Percentiles rank a stretch among this genome's conserved stretches.
Conservation (phyloP, 1,140 invertebrate genomes). For the Caenorhabditis brenneri region DNA sequence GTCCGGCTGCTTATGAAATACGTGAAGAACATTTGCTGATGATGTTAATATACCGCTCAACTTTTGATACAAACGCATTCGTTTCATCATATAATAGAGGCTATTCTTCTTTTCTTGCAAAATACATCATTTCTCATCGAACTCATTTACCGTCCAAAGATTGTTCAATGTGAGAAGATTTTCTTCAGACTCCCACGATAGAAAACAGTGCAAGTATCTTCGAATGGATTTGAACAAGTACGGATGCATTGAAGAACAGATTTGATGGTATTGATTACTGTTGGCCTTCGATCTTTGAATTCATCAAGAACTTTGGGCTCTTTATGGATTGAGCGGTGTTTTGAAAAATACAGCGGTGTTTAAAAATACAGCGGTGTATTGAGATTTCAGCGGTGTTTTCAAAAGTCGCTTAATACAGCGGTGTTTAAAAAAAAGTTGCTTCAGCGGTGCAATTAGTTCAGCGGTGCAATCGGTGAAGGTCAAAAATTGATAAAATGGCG, state of each 20-base stretch:
- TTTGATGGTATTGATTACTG: not conserved
- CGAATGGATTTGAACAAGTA: not conserved
- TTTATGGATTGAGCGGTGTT: too few species aligned
- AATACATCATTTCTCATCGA: constrained; percentile 82
- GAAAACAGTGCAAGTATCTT: constrained; percentile 94
- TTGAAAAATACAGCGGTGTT: too few species aligned
- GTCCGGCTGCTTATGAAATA: too few species aligned
- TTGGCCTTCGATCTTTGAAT: not conserved
- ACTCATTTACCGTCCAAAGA: constrained; percentile 90
- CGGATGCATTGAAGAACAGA: not conserved
- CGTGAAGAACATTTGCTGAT: too few species aligned
- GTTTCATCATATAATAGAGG: constrained; percentile 79
- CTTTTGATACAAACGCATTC: constrained; percentile 87
- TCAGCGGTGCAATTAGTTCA: too few species aligned
- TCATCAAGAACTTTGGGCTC: not conserved
- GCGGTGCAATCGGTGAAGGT: too few species aligned
- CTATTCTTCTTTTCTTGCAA: constrained; percentile 85
- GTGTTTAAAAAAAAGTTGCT: too few species aligned
- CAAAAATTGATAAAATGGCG: too few species aligned
- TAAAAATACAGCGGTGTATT: too few species aligned
- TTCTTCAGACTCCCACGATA: constrained; percentile 90
- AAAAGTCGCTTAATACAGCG: too few species aligned
- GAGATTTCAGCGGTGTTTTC: too few species aligned
- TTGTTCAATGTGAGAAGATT: constrained; percentile 93
- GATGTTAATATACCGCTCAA: constrained; percentile 64